Conservation (phyloP, 2,888 invertebrate species). For the Polymixis lichenea region DNA sequence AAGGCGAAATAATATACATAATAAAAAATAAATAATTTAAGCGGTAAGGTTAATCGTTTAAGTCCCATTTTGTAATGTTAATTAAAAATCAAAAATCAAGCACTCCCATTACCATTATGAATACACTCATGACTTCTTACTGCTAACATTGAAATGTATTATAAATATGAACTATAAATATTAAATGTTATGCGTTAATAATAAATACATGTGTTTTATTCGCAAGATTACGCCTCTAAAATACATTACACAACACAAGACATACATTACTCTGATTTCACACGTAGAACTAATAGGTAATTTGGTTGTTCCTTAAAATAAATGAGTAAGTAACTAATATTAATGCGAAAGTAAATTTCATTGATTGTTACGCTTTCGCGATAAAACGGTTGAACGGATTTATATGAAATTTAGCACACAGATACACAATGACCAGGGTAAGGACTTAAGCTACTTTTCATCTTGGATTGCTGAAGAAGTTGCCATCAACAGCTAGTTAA, state of each 20-base stretch:
- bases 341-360: too few species aligned
- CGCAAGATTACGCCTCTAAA: slow-evolving; percentile 15
- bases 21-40: slow-evolving; percentile 78
- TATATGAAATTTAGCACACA: too few species aligned
- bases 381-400: too few species aligned
- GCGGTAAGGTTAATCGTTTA: slow-evolving; percentile 76
- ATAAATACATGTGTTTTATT: slow-evolving; percentile 86
- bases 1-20: slow-evolving; percentile 80
- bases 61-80: slow-evolving; percentile 90
- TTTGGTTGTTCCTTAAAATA: not conserved
- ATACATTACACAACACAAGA: not conserved
- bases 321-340: too few species aligned
- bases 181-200: slow-evolving; percentile 94
- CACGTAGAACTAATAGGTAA: too few species aligned
- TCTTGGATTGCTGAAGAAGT: too few species aligned
- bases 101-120: slow-evolving; percentile 89
- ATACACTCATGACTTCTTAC: slow-evolving; percentile 90
- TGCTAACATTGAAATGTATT: slow-evolving; percentile 91
- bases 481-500: too few species aligned
- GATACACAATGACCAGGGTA: too few species aligned
- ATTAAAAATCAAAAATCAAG: slow-evolving; percentile 86
- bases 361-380: too few species aligned
- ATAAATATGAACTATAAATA: slow-evolving; percentile 91
- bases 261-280: not conserved
- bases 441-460: too few species aligned